Conservation (phyloP, 2,888 invertebrate genomes). For the Ophion ventricosus region DNA sequence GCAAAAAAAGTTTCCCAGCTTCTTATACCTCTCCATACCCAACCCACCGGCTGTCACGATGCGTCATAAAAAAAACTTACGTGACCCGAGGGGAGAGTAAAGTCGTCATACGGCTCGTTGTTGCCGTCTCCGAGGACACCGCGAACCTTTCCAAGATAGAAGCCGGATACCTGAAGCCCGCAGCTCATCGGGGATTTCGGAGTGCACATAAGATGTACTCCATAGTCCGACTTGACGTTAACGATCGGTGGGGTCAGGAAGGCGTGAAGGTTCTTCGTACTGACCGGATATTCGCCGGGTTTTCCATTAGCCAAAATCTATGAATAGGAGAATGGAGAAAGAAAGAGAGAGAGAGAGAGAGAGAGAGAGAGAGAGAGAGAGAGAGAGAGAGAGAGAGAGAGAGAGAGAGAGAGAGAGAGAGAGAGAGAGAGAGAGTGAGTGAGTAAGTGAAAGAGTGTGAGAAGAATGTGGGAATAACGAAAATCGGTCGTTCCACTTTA, state of each 20-base stretch:
- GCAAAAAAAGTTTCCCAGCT: neutral
- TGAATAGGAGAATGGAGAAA: conserved; percentile 57
- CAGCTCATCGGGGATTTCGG: conserved; percentile 85
- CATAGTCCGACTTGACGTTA: conserved; percentile 86
- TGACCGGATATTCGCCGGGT: conserved; percentile 88
- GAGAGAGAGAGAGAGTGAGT: neutral
- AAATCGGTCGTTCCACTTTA: conserved; percentile 3
- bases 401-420: neutral
- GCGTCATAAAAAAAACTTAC: conserved; percentile 80
- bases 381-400: neutral
- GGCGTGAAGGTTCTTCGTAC: conserved; percentile 86
- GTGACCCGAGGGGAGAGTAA: conserved; percentile 89
- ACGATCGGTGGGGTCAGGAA: conserved; percentile 85
- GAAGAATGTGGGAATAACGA: neutral
- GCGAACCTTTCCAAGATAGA: conserved; percentile 93
- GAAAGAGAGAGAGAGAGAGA: neutral
- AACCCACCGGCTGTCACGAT: neutral
- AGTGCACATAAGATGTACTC: conserved; percentile 87
- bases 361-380: neutral
- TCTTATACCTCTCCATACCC: neutral
- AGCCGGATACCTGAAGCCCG: conserved; percentile 90
- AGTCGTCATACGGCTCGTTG: conserved; percentile 94
- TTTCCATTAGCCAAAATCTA: conserved; percentile 88
- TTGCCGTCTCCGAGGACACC: conserved; percentile 96
- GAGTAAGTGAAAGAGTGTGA: neutral